Conservation (phyloP, 2,888 invertebrate species). For the Nowickia ferox region DNA sequence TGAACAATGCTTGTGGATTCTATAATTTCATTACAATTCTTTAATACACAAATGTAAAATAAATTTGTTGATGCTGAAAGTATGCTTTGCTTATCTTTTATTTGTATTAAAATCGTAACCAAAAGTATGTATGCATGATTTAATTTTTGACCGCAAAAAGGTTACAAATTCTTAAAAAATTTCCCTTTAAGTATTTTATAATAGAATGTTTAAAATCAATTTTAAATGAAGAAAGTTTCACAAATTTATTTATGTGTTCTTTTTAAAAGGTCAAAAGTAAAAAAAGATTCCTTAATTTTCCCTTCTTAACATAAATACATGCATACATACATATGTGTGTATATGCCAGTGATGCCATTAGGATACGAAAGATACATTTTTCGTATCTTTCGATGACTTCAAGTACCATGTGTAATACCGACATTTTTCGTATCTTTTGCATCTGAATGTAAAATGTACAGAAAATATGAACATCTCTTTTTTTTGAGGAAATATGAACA, state of each 20-base stretch:
- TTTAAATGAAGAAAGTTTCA: not conserved
- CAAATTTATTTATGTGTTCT: not conserved
- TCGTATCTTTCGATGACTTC: too few species aligned
- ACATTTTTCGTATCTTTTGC: too few species aligned
- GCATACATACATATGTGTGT: too few species aligned
- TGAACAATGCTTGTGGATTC: not conserved
- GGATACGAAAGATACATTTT: too few species aligned
- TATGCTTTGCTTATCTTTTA: constrained; percentile 46
- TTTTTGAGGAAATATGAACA: too few species aligned
- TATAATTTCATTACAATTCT: not conserved
- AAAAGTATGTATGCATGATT: constrained; percentile 72
- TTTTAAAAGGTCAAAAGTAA: too few species aligned
- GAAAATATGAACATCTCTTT: too few species aligned
- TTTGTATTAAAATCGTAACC: constrained; percentile 54
- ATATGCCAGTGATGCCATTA: too few species aligned
- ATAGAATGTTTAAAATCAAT: constrained; percentile 58
- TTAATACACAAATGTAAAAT: constrained; percentile 35
- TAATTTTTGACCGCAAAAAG: constrained; percentile 46
- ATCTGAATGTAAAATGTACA: too few species aligned
- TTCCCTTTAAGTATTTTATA: constrained; percentile 26
- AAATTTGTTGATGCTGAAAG: constrained; percentile 47
- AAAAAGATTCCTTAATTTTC: too few species aligned
- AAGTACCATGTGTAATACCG: too few species aligned
- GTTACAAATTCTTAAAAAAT: not conserved
- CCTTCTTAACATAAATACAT: too few species aligned